phyloP scores from a whole-genome alignment of 53 echinoderm and acorn worm genomes.

The Patiria pectinifera region DNA sequence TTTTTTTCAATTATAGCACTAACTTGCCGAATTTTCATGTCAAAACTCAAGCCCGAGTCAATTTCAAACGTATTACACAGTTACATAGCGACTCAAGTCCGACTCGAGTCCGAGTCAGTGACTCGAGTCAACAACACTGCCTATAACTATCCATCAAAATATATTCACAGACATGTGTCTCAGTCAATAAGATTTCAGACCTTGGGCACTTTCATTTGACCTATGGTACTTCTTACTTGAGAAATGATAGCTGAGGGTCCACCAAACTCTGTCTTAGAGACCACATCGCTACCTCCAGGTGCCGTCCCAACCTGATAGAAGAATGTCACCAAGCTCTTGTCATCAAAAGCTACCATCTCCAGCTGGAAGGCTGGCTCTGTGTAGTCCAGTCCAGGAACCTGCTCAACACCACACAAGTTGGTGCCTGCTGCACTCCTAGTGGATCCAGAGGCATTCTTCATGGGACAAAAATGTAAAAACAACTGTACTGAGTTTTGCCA shows the following conservation, averaged over 20 bases:
- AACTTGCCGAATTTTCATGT: too few species aligned
- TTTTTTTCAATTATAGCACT: too few species aligned
- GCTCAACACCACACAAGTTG: constrained; percentile 28
- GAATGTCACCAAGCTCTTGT: constrained; percentile 58
- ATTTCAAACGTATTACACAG: too few species aligned
- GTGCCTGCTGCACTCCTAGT: neutral
- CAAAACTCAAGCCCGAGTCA: too few species aligned
- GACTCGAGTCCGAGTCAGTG: too few species aligned
- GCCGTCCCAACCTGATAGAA: constrained; percentile 59
- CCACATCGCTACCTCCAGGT: constrained; percentile 59
- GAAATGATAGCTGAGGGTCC: constrained; percentile 61
- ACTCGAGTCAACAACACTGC: too few species aligned
- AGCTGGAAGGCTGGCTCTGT: constrained; percentile 67
- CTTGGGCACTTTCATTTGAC: neutral
- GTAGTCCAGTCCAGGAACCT: constrained; percentile 64
- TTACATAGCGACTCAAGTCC: too few species aligned
- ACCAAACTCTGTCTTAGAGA: constrained; percentile 43
- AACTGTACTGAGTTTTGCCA: too few species aligned
- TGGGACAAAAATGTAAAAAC: neutral
- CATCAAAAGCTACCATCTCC: constrained; percentile 55
- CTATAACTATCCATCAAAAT: too few species aligned
- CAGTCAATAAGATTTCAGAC: too few species aligned
- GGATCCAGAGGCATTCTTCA: neutral
- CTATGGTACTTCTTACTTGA: neutral
- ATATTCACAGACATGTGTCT: too few species aligned